Evolutionary conservation across 1,140 invertebrate species (phyloP).

Genomic region (Aradophagus sp.): DNA sequence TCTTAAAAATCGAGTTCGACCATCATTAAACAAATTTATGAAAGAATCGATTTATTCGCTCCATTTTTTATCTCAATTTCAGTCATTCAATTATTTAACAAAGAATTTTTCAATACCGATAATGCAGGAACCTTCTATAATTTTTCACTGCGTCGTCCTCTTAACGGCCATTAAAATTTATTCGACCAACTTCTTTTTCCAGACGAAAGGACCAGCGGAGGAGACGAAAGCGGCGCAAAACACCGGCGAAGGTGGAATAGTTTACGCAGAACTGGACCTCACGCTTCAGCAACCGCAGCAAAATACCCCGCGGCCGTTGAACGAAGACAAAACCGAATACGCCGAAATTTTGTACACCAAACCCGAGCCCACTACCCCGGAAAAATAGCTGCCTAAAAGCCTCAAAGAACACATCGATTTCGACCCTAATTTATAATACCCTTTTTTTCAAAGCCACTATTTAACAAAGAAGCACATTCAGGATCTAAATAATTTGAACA

Average conservation of each 20-base stretch:
- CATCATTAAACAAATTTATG: no score
- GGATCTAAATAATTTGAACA: constrained; percentile 1
- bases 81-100: no score
- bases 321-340: constrained; percentile 76
- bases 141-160: no score
- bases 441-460: constrained; percentile 12
- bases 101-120: no score
- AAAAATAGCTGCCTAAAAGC: constrained; percentile 57
- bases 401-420: constrained; percentile 19
- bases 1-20: no score
- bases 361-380: constrained; percentile 58
- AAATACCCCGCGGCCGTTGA: constrained; percentile 64
- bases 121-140: no score
- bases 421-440: constrained; percentile 7
- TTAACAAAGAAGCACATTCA: constrained; percentile 9
- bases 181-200: constrained; percentile 3
- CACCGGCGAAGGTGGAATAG: constrained; percentile 69
- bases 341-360: constrained; percentile 76
- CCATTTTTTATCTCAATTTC: no score
- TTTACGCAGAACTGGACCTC: constrained; percentile 76
- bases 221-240: constrained; percentile 39
- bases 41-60: no score
- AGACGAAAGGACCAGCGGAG: constrained; percentile 41
- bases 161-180: background rate
- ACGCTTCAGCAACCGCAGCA: constrained; percentile 68